Conservation (phyloP, 2,113 vertebrate genomes). For the Nicator chloris region DNA sequence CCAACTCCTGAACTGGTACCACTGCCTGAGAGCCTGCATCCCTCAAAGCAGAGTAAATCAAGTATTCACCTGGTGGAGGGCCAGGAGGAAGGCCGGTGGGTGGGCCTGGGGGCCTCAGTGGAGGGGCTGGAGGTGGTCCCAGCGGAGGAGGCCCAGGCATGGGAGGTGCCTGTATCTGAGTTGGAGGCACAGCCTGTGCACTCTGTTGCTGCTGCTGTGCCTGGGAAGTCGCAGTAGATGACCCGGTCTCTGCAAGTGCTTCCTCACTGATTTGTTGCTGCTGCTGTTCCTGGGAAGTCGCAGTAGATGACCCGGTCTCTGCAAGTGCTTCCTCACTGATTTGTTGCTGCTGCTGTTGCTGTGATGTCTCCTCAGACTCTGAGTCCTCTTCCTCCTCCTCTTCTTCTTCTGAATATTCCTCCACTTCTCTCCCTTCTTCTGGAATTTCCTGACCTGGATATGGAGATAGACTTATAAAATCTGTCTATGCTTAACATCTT, state of each 20-base stretch:
- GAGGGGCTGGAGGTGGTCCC: constrained; percentile 91
- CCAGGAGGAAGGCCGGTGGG: constrained; percentile 96
- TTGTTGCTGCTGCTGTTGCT: constrained; percentile 59
- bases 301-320: constrained; percentile 57
- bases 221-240: constrained; percentile 64
- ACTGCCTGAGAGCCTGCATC: neutral
- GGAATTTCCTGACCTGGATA: constrained; percentile 91
- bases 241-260: constrained; percentile 55
- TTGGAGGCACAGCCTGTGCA: constrained; percentile 67
- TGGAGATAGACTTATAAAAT: neutral
- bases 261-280: constrained; percentile 77
- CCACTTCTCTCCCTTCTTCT: constrained; percentile 91
- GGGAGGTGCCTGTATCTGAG: constrained; percentile 88
- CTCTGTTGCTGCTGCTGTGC: constrained; percentile 61
- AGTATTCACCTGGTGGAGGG: constrained; percentile 85
- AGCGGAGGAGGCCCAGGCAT: constrained; percentile 92
- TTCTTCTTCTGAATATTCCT: constrained; percentile 78
- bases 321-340: constrained; percentile 74
- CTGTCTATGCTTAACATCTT: rapidly evolving
- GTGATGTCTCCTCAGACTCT: constrained; percentile 80
- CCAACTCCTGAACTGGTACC: neutral
- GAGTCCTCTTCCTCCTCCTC: constrained; percentile 89
- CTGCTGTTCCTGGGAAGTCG: constrained; percentile 63
- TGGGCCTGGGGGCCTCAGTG: constrained; percentile 91
- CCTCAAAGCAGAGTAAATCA: neutral